Base-by-base conservation (phyloP, 2,797 vertebrate species). In the Myotis daubentonii region DNA sequence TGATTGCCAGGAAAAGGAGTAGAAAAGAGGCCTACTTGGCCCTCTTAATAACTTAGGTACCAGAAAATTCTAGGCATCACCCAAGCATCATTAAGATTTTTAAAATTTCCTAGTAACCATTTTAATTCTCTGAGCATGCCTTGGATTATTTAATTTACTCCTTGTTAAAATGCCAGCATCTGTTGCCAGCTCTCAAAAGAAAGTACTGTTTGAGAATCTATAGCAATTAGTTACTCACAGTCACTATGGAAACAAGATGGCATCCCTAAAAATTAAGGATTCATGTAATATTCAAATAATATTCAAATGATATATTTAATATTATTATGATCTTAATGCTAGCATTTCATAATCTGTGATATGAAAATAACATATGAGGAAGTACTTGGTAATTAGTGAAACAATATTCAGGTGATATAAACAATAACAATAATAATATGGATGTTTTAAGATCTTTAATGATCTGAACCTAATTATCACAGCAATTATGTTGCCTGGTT, bases 231-330 rank as follows among this genome's bases (percentile, higher is more conserved):
- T n/a, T 98, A 97, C 96, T 97, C 96, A 91, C 74, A 94, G 97
- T 98, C 97, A 97, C 97, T 97, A 97, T 97, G 95, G 97, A 98
- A 98, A 98, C 95, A 96, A 97, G 84, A 81, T 23, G 90, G 88
- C 90, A 96, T 95, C 20, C 96, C 88, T 97, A 87, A 97, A 97
- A 94, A 92, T 95, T 25, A 79, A 96, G 72, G 85, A 33, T 97
- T 92, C 80, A 15, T 96, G 33, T 93, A 93, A 94, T 96, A 80
- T 60, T 96, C 66, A 60, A 96, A 44, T 96, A 96, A 76, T 83
- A 78, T 84, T 96, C 71, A 94, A 96, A 13, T 47, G 13, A 79
- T 81, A 80, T 95, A 66, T 94, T 95, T 96, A 33, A 53, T 90
- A 53, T 36, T 79, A 87, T 72, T 72, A 75, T 87, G 36, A 74